A percentile compares a stretch with the other conserved stretches of the same genome.
Evolutionary conservation across 2,888 invertebrate genomes (phyloP).

Genomic region (Dolichopus griseipennis): DNA sequence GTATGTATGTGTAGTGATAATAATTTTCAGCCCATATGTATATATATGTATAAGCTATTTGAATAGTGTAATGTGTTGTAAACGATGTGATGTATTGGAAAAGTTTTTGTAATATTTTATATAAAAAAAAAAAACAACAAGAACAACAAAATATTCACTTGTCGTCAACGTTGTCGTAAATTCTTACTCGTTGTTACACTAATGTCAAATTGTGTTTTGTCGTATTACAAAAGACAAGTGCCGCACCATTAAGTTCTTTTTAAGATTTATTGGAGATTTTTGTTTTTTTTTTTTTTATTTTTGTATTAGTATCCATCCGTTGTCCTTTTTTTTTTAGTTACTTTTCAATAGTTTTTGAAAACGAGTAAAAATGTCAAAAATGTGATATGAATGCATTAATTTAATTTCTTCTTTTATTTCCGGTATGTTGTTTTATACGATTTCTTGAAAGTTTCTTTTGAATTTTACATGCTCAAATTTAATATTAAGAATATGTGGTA

Average conservation of each 20-base stretch:
- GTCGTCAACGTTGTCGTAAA: no score
- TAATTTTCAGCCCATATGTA: no score
- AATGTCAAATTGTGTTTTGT: not conserved
- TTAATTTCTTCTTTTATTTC: not conserved
- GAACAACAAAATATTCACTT: not conserved
- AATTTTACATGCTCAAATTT: no score
- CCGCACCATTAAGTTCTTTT: not conserved
- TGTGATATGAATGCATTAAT: slow-evolving; percentile 1
- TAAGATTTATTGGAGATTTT: not conserved
- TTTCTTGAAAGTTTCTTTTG: no score
- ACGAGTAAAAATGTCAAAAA: not conserved
- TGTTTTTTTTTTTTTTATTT: not conserved
- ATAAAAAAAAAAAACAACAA: not conserved
- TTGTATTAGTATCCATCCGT: not conserved
- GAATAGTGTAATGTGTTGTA: no score
- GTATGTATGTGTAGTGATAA: no score
- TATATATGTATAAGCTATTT: no score
- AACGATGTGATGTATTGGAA: not conserved
- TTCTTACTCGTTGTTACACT: not conserved
- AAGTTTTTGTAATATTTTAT: slow-evolving; percentile 4
- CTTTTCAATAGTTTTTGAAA: not conserved
- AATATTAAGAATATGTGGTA: no score
- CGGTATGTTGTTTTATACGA: no score
- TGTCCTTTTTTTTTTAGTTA: not conserved
- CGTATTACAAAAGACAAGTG: not conserved